phyloP scores from a whole-genome alignment of 2,113 vertebrate genomes.

The Chionodraco myersi region DNA sequence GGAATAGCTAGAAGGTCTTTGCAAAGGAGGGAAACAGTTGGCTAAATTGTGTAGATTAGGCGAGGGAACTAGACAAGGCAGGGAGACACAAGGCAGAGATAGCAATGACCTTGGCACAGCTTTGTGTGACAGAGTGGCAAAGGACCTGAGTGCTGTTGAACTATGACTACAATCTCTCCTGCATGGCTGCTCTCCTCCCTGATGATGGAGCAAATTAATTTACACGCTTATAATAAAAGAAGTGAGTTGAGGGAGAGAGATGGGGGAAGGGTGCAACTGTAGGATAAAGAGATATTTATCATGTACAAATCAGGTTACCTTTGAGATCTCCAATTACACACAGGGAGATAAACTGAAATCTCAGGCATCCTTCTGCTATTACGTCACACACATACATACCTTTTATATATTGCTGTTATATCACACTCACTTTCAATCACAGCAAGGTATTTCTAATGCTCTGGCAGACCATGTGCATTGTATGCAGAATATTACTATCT shows the following conservation, averaged over 20 bases:
- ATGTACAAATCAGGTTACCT: constrained; percentile 47
- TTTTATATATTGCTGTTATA: too few species aligned
- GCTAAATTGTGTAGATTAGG: neutral
- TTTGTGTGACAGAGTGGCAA: constrained; percentile 57
- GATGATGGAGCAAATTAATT: constrained; percentile 66
- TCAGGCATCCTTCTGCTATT: neutral
- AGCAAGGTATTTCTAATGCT: too few species aligned
- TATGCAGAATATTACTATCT: neutral
- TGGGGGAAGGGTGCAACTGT: neutral
- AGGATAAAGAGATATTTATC: constrained; percentile 22
- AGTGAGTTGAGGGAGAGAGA: neutral
- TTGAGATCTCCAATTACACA: constrained; percentile 32
- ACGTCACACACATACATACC: neutral
- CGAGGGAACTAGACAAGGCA: neutral
- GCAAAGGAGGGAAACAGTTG: constrained; percentile 17
- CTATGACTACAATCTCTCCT: constrained; percentile 55
- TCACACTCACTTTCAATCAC: too few species aligned
- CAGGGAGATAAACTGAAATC: constrained; percentile 7
- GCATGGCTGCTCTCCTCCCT: constrained; percentile 36
- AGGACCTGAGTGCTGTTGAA: constrained; percentile 45
- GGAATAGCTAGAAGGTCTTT: constrained; percentile 14
- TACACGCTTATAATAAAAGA: constrained; percentile 43
- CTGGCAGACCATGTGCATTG: neutral
- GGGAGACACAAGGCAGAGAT: constrained; percentile 25
- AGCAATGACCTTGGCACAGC: constrained; percentile 49